phyloP scores from a whole-genome alignment of 2,113 vertebrate genomes.

The Percopsis transmontana region DNA sequence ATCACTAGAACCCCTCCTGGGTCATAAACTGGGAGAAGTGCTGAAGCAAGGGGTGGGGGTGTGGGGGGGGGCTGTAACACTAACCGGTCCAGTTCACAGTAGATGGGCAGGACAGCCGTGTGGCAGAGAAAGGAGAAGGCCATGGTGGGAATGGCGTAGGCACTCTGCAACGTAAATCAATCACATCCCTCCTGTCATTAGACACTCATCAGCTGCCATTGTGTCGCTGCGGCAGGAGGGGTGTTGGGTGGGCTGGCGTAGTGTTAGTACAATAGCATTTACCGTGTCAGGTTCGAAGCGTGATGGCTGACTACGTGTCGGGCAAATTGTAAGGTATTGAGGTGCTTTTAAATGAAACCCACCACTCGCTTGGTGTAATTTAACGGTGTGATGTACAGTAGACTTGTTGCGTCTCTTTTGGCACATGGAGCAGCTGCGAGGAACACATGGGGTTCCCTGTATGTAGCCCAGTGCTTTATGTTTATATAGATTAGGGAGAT shows the following conservation, averaged over 20 bases:
- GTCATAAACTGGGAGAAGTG: no score
- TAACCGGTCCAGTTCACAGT: slow-evolving; percentile 87
- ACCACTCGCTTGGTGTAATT: slow-evolving; percentile 16
- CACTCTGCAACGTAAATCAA: slow-evolving; percentile 82
- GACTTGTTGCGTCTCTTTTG: slow-evolving; percentile 17
- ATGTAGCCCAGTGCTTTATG: slow-evolving; percentile 15
- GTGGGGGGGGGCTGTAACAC: slow-evolving; percentile 16
- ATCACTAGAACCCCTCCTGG: no score
- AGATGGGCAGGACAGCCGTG: slow-evolving; percentile 94
- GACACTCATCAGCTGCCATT: slow-evolving; percentile 39
- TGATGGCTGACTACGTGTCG: background rate
- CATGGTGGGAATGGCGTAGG: slow-evolving; percentile 93
- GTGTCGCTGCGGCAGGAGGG: slow-evolving; percentile 16
- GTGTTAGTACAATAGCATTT: slow-evolving; percentile 5
- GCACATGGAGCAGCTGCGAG: slow-evolving; percentile 36
- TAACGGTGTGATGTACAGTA: slow-evolving; percentile 12
- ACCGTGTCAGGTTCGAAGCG: slow-evolving; percentile 17
- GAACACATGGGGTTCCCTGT: slow-evolving; percentile 9
- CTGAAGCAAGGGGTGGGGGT: no score
- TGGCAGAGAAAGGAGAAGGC: slow-evolving; percentile 99
- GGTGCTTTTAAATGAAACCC: slow-evolving; percentile 16
- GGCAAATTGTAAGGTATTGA: background rate
- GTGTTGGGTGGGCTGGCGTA: background rate
- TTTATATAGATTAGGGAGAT: slow-evolving; percentile 40
- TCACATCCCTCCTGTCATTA: slow-evolving; percentile 32